Evolutionary conservation across 2,888 invertebrate species (phyloP), one percentile per base, ranked within the genome.

Genomic region (Sussaba pulchella): DNA sequence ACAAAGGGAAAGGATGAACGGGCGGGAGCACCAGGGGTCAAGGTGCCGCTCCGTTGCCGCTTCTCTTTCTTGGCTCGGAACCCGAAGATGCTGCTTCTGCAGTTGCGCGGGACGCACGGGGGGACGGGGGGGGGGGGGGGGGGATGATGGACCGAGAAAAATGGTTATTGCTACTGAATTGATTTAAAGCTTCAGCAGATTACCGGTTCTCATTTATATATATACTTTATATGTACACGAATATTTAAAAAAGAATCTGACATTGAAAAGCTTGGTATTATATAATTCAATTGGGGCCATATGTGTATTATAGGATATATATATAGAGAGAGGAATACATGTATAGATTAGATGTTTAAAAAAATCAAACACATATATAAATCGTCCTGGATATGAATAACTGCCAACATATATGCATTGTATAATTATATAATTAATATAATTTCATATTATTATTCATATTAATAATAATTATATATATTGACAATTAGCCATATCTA

Each of bases 1-100:
- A n/a, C 47, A 45, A 39, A 61, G 61, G 73, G 64, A 72, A 69
- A 71, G 78, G 69, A 83, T 69, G 73, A 77, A 64, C 41, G 45
- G 31, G 67, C 57, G 78, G 74, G 81, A 83, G 78, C 72, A 80
- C 82, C 82, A 77, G 85, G 82, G 82, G 87, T 87, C 87, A 87
- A 88, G 86, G 86, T 85, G 85, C 86, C 85, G 87, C 86, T 88
- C 85, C 85, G 87, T 87, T 86, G 87, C 85, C 86, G 85, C 85
- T 83, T 88, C 85, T 85, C 85, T 84, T 84, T 85, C 87, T 86
- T 86, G 84, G 84, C 84, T 85, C 82, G 81, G 83, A 82, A 84
- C 78, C 70, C 80, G 81, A 70, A 77, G 77, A 77, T 57, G 77
- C 78, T 74, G 73, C 74, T 74, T 76, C 81, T 69, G 43, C 77